These are phyloP conservation scores for Clarias gariepinus DNA, from an alignment of 2,113 vertebrate species.

Conservation along the genomic window DNA sequence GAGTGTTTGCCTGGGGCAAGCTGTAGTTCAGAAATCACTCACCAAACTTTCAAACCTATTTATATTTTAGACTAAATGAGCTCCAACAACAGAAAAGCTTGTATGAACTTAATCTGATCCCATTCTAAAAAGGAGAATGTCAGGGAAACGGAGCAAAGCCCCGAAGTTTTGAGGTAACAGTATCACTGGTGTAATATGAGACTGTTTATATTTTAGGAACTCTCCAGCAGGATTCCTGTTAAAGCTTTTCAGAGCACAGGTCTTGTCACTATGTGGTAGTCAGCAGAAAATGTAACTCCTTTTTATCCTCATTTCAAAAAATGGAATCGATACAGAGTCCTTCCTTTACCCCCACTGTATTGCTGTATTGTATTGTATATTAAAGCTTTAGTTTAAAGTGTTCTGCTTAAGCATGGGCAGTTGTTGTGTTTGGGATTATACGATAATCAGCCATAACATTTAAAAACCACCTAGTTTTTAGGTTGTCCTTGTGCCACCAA, in stretches of 20 bases:
- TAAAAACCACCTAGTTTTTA: too few relatives aligned
- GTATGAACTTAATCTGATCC: neutral
- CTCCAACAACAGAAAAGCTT: neutral
- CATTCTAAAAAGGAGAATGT: neutral
- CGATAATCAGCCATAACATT: too few relatives aligned
- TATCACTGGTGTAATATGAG: conserved; percentile 5
- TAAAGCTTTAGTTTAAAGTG: neutral
- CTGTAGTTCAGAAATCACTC: conserved; percentile 37
- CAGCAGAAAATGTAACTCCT: conserved; percentile 24
- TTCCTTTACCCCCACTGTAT: neutral
- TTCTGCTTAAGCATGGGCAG: neutral
- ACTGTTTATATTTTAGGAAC: conserved; percentile 19
- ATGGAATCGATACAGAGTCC: conserved; percentile 20
- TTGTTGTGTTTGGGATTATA: neutral
- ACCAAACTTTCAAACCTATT: neutral
- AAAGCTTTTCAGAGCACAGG: neutral
- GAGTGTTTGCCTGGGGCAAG: conserved; percentile 15
- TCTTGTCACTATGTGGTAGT: conserved; percentile 14
- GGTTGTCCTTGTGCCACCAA: too few relatives aligned
- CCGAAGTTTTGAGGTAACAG: neutral
- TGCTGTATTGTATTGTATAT: neutral
- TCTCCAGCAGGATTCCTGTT: conserved; percentile 10
- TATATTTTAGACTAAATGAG: neutral
- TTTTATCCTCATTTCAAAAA: conserved; percentile 11
- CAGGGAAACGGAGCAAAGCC: neutral